Percentiles rank a stretch among this genome's conserved stretches.
These are phyloP conservation scores for Hozukius guyotensis DNA, from an alignment of 2,797 vertebrate genomes.

Conservation along the genomic window DNA sequence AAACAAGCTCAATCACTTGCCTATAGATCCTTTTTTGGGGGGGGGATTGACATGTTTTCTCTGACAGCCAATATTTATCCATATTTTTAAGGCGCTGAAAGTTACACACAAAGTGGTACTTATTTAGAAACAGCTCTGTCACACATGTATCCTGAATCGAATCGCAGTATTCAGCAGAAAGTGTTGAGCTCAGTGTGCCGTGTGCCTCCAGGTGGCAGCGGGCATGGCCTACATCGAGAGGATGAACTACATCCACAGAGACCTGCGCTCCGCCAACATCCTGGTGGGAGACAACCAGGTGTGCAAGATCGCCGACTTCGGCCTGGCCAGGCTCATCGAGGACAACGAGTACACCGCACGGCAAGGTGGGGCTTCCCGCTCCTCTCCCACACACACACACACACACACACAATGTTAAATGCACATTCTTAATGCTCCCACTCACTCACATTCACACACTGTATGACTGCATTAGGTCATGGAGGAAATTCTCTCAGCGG, in stretches of 20 bases:
- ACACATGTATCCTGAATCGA: neutral
- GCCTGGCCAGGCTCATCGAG: constrained; percentile 94
- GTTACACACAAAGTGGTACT: too few relatives aligned
- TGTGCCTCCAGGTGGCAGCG: constrained; percentile 87
- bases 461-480: constrained; percentile 21
- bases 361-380: constrained; percentile 84
- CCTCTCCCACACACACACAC: neutral
- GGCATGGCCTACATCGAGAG: constrained; percentile 99
- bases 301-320: constrained; percentile 98
- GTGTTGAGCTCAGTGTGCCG: neutral
- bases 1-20: neutral
- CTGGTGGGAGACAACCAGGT: constrained; percentile 93
- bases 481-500: constrained; percentile 6
- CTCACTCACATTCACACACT: neutral
- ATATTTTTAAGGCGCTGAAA: neutral
- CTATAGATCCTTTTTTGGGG: neutral
- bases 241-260: constrained; percentile 99
- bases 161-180: neutral
- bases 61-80: neutral
- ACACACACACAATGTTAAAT: neutral
- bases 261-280: constrained; percentile 95
- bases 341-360: constrained; percentile 97
- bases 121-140: neutral
- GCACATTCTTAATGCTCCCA: neutral
- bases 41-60: neutral